Conservation (phyloP, 1,140 invertebrate genomes). For the Dreissena polymorpha region DNA sequence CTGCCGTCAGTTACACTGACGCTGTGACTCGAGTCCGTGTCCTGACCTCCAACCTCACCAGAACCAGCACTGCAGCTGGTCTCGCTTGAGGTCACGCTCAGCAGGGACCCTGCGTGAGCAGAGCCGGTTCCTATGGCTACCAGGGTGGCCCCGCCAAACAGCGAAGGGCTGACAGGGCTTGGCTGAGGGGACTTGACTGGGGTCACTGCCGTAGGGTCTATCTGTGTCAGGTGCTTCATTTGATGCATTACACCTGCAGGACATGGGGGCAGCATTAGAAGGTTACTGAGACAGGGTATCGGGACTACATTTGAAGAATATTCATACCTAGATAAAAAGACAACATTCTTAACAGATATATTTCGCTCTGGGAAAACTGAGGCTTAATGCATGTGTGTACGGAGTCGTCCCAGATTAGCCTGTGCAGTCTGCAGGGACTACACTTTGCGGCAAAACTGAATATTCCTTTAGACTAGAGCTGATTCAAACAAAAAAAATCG, state of each 20-base stretch:
- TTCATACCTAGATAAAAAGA: no score
- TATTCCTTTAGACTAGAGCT: no score
- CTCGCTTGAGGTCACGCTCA: slow-evolving; percentile 63
- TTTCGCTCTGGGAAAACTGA: no score
- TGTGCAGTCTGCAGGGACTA: no score
- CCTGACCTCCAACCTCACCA: slow-evolving; percentile 56
- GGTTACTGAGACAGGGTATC: no score
- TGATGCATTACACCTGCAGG: slow-evolving; percentile 91
- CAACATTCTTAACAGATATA: no score
- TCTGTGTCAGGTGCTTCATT: slow-evolving; percentile 83
- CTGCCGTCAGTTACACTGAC: slow-evolving; percentile 44
- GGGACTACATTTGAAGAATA: no score
- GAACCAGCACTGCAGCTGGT: slow-evolving; percentile 62
- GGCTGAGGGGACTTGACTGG: slow-evolving; percentile 59
- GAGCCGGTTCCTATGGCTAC: slow-evolving; percentile 11
- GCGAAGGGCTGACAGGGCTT: slow-evolving; percentile 19
- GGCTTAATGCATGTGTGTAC: no score
- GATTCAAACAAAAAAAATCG: no score
- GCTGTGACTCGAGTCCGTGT: slow-evolving; percentile 31
- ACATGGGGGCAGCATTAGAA: not conserved
- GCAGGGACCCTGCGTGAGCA: slow-evolving; percentile 50
- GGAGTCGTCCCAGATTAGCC: no score
- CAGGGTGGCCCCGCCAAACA: slow-evolving; percentile 1
- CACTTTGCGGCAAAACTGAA: no score
- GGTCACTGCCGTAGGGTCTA: slow-evolving; percentile 55